Percentiles rank a stretch among this genome's conserved stretches.
Evolutionary conservation across 2,888 invertebrate genomes (phyloP).

Genomic region (Megastigmus dorsalis): DNA sequence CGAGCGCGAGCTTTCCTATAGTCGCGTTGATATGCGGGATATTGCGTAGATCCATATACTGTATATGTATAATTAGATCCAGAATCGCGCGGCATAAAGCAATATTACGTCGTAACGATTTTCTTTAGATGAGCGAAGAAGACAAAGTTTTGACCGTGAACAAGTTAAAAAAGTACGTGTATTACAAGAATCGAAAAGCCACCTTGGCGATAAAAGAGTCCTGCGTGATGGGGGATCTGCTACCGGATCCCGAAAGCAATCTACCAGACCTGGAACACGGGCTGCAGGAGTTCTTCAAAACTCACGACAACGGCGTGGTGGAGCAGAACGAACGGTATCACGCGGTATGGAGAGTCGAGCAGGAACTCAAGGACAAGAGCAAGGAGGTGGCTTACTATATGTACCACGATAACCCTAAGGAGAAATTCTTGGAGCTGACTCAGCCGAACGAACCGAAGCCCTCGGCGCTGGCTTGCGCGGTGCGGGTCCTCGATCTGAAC

Average conservation of each 20-base stretch:
- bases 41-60: too few relatives aligned
- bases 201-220: constrained; percentile 67
- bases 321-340: constrained; percentile 68
- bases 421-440: constrained; percentile 57
- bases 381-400: constrained; percentile 70
- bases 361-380: constrained; percentile 58
- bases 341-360: constrained; percentile 74
- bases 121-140: background rate
- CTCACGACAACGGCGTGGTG: constrained; percentile 70
- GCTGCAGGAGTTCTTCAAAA: constrained; percentile 70
- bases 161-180: constrained; percentile 70
- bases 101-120: background rate
- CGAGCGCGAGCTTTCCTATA: too few relatives aligned
- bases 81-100: background rate
- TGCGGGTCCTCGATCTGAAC: constrained; percentile 67
- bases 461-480: constrained; percentile 72
- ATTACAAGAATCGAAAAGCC: constrained; percentile 69
- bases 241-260: constrained; percentile 61
- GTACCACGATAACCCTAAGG: constrained; percentile 75
- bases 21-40: too few relatives aligned
- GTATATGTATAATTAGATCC: background rate
- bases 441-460: background rate
- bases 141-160: constrained; percentile 54
- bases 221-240: constrained; percentile 68
- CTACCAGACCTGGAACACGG: constrained; percentile 68